Evolutionary conservation across 1,140 invertebrate genomes (phyloP).

Genomic region (Tyrophagus putrescentiae): DNA sequence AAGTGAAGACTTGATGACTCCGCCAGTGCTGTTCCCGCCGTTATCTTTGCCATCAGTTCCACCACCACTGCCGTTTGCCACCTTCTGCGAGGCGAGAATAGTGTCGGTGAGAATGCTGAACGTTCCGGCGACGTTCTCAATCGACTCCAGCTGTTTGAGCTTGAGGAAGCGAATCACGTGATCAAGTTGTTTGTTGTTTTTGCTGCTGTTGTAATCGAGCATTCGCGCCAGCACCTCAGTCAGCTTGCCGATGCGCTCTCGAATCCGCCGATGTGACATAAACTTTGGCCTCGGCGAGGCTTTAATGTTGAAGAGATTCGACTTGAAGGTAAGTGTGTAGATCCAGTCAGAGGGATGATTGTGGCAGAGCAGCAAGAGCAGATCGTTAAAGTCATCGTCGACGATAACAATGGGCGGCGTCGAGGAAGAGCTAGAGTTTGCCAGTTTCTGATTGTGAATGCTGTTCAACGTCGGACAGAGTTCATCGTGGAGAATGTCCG

Average conservation of each 20-base stretch:
- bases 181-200: slow-evolving; percentile 15
- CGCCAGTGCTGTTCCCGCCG: neutral
- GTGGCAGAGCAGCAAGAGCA: slow-evolving; percentile 8
- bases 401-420: neutral
- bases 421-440: neutral
- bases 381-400: slow-evolving; percentile 14
- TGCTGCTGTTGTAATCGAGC: slow-evolving; percentile 10
- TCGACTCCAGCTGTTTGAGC: slow-evolving; percentile 15
- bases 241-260: slow-evolving; percentile 7
- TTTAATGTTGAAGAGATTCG: slow-evolving; percentile 14
- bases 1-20: neutral
- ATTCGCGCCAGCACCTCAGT: slow-evolving; percentile 8
- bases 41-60: too few species aligned
- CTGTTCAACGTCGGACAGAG: slow-evolving; percentile 4
- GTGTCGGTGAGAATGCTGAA: neutral
- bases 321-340: slow-evolving; percentile 5
- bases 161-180: slow-evolving; percentile 3
- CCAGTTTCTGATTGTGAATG: neutral
- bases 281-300: slow-evolving; percentile 11
- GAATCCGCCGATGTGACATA: slow-evolving; percentile 3
- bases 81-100: neutral
- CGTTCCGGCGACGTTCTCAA: slow-evolving; percentile 17
- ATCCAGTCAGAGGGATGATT: slow-evolving; percentile 19
- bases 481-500: slow-evolving; percentile 8
- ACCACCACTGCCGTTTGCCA: too few species aligned